These are phyloP conservation scores for Lypha dubia DNA, from an alignment of 2,888 invertebrate species.

Conservation along the genomic window DNA sequence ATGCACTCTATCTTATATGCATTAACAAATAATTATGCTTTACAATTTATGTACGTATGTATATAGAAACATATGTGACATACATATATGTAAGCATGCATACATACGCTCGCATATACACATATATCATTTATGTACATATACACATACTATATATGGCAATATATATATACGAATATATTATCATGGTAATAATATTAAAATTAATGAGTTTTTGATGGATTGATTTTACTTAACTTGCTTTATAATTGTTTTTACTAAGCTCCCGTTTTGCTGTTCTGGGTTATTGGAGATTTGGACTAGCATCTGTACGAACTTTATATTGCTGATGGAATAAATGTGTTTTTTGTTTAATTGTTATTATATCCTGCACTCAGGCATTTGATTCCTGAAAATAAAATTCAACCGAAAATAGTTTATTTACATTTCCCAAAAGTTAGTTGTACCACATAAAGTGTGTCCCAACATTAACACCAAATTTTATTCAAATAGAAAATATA, in stretches of 20 bases:
- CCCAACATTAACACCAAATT: too few relatives aligned
- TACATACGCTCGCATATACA: conserved; percentile 24
- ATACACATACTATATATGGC: conserved; percentile 20
- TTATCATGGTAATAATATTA: conserved; percentile 55
- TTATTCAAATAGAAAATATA: too few relatives aligned
- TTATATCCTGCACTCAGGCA: conserved; percentile 95
- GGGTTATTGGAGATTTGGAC: conserved; percentile 64
- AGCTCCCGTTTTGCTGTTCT: conserved; percentile 61
- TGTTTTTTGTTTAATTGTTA: conserved; percentile 91
- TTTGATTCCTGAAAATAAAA: conserved; percentile 89
- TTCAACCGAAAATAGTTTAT: neutral
- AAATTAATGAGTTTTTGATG: conserved; percentile 63
- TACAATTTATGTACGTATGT: conserved; percentile 61
- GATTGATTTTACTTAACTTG: conserved; percentile 47
- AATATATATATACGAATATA: conserved; percentile 56
- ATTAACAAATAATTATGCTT: conserved; percentile 67
- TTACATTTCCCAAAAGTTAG: neutral
- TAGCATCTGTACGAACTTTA: conserved; percentile 80
- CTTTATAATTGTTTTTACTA: conserved; percentile 53
- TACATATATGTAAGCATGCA: conserved; percentile 42
- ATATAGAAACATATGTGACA: conserved; percentile 14
- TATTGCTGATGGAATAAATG: conserved; percentile 86
- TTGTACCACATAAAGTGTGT: neutral
- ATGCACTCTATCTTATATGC: conserved; percentile 59
- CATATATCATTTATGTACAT: conserved; percentile 26